phyloP scores from a whole-genome alignment of 2,888 invertebrate species.

The Gerris lacustris region DNA sequence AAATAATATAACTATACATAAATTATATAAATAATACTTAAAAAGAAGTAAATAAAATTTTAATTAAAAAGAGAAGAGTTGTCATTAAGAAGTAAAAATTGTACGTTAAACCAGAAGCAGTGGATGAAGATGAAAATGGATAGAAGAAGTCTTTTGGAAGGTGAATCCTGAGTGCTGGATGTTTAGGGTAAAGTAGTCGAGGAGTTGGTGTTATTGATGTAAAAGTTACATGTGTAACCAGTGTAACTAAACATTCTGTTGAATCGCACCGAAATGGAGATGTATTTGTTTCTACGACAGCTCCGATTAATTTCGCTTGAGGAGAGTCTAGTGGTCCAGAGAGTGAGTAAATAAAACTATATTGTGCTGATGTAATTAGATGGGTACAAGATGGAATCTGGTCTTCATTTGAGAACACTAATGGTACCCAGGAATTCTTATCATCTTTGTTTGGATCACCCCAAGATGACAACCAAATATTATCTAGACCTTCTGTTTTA shows the following conservation, averaged over 20 bases:
- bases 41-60: too few species aligned
- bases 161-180: conserved; percentile 51
- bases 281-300: not conserved
- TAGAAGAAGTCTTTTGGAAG: conserved; percentile 63
- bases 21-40: too few species aligned
- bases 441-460: not conserved
- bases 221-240: conserved; percentile 36
- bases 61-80: too few species aligned
- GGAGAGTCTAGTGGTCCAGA: not conserved
- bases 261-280: not conserved
- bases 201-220: conserved; percentile 42
- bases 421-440: not conserved
- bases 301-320: not conserved
- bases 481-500: not conserved
- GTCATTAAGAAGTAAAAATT: too few species aligned
- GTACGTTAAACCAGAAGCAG: not conserved
- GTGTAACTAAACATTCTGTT: not conserved
- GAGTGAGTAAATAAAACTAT: not conserved
- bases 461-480: not conserved
- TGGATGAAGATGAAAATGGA: conserved; percentile 41
- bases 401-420: not conserved
- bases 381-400: not conserved
- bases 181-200: conserved; percentile 43
- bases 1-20: too few species aligned
- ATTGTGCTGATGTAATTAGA: not conserved